phyloP scores from a whole-genome alignment of 2,797 vertebrate species.

The Scolopax bukidnonensis region DNA sequence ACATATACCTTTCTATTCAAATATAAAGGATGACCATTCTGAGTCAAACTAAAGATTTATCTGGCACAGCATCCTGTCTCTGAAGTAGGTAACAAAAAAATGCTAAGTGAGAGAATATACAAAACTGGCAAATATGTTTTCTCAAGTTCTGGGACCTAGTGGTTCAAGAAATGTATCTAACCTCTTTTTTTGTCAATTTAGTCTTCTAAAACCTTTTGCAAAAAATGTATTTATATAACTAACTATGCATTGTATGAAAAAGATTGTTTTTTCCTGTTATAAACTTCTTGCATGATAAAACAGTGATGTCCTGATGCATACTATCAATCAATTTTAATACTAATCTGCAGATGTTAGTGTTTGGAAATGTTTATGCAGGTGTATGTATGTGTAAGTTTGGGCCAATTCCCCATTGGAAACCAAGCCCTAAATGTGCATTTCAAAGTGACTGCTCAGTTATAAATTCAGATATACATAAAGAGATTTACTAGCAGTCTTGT shows the following conservation, averaged over 20 bases:
- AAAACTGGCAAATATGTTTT: neutral
- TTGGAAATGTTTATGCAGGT: neutral
- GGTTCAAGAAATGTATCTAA: neutral
- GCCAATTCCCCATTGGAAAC: neutral
- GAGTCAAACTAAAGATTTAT: constrained; percentile 10
- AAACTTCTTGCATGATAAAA: neutral
- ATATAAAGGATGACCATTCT: neutral
- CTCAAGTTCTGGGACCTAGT: neutral
- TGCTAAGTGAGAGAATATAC: neutral
- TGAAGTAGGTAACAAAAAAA: neutral
- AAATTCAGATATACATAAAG: constrained; percentile 4
- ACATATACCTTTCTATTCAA: neutral
- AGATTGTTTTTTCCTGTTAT: neutral
- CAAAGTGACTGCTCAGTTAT: constrained; percentile 1
- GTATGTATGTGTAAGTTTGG: neutral
- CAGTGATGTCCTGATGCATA: neutral
- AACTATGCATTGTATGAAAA: neutral
- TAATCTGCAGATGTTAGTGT: neutral
- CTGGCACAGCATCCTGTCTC: neutral
- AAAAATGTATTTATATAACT: neutral
- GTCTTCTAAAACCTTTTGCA: neutral
- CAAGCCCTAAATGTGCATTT: neutral
- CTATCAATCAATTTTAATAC: neutral
- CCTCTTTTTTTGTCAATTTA: neutral
- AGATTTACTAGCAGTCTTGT: constrained; percentile 9